phyloP scores from a whole-genome alignment of 2,888 invertebrate species.

The Hirudinaria manillensis region DNA sequence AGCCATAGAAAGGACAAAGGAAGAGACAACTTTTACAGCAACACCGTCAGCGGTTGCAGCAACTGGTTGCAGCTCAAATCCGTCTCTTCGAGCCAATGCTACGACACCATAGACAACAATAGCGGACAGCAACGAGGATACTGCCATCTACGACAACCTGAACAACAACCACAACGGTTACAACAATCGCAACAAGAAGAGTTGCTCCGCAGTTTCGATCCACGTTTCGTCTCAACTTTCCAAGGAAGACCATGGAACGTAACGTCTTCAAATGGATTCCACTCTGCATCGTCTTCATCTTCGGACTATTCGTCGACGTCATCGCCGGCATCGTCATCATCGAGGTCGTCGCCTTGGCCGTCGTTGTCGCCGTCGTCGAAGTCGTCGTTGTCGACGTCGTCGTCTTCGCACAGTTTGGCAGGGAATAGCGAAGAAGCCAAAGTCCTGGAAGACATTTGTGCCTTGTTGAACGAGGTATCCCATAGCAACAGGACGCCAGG shows the following conservation, averaged over 20 bases:
- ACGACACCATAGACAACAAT: too few species aligned
- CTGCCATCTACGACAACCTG: background rate
- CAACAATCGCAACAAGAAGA: background rate
- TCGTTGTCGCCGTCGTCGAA: too few species aligned
- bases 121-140: too few species aligned
- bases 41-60: too few species aligned
- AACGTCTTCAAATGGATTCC: background rate
- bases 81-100: too few species aligned
- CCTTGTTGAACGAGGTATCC: too few species aligned
- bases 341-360: too few species aligned
- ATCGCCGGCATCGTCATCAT: background rate
- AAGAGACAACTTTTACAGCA: too few species aligned
- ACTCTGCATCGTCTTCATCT: background rate
- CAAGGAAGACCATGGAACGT: background rate
- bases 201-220: background rate
- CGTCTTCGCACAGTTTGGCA: constrained; percentile 1
- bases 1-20: too few species aligned
- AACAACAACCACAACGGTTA: background rate
- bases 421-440: background rate
- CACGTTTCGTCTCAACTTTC: background rate
- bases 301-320: background rate
- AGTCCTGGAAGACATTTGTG: too few species aligned
- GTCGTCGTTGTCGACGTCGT: background rate
- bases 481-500: too few species aligned
- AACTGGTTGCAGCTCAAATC: too few species aligned